phyloP scores from a whole-genome alignment of 2,797 vertebrate genomes.

The Ispidina picta region DNA sequence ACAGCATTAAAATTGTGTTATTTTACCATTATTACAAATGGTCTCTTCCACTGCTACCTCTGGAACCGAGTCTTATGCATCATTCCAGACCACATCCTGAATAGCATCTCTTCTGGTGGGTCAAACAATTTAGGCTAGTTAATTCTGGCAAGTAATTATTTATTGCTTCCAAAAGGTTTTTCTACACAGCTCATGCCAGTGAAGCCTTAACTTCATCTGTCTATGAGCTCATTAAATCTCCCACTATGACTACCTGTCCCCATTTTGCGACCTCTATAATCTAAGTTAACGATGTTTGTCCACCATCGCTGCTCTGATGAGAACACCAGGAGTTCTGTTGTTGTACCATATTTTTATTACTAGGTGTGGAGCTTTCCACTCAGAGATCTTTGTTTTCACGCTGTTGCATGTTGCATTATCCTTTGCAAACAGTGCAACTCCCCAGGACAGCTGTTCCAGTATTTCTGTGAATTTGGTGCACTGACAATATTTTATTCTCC shows the following conservation, averaged over 20 bases:
- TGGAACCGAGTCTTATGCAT: background rate
- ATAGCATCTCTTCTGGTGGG: background rate
- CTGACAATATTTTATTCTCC: background rate
- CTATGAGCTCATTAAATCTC: background rate
- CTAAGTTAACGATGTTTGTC: background rate
- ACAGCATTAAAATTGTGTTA: background rate
- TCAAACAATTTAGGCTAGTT: background rate
- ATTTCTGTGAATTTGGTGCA: background rate
- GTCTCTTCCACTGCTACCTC: background rate
- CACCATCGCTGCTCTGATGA: background rate
- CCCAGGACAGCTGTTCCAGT: background rate
- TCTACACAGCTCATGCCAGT: background rate
- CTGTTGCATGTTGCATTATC: background rate
- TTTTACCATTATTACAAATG: background rate
- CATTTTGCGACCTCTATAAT: background rate
- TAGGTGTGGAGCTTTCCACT: background rate
- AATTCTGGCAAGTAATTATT: background rate
- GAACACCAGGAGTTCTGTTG: background rate
- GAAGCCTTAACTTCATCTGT: background rate
- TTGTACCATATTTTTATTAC: background rate
- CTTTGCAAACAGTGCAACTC: background rate
- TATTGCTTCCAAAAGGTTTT: conserved; percentile 16
- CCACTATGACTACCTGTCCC: background rate
- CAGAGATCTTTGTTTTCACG: background rate
- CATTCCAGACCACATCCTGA: conserved; percentile 30